These are phyloP conservation scores for Portevinia maculata DNA, from an alignment of 2,888 invertebrate genomes.

Conservation along the genomic window DNA sequence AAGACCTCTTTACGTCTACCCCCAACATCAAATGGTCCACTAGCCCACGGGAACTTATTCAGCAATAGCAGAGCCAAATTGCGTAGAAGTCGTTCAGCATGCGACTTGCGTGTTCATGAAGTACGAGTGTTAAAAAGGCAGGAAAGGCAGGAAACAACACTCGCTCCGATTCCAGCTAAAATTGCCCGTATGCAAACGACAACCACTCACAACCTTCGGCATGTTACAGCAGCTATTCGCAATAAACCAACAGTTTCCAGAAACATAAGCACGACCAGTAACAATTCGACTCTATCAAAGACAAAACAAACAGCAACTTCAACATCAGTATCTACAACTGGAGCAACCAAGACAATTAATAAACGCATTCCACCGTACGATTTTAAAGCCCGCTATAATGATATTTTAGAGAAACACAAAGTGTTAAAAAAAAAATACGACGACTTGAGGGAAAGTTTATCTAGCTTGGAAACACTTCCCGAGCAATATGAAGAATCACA, in stretches of 20 bases:
- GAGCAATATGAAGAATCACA: constrained; percentile 84
- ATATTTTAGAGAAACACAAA: constrained; percentile 86
- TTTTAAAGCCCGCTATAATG: constrained; percentile 86
- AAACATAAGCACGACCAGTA: constrained; percentile 34
- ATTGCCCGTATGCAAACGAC: constrained; percentile 75
- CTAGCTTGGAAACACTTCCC: constrained; percentile 84
- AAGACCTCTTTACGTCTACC: constrained; percentile 30
- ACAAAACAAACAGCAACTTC: constrained; percentile 45
- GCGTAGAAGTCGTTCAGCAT: constrained; percentile 80
- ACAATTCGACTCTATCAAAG: constrained; percentile 38
- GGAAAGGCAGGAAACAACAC: constrained; percentile 78
- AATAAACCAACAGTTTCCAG: constrained; percentile 18
- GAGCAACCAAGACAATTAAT: constrained; percentile 79
- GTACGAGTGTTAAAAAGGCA: constrained; percentile 77
- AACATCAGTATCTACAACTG: constrained; percentile 74
- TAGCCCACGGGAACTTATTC: constrained; percentile 60
- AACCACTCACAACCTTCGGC: neutral
- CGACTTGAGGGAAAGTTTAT: constrained; percentile 83
- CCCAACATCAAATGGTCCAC: constrained; percentile 4
- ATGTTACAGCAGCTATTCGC: constrained; percentile 5
- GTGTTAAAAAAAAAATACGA: constrained; percentile 84
- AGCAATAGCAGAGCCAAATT: constrained; percentile 75
- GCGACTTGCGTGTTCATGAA: constrained; percentile 77
- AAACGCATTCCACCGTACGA: constrained; percentile 87
- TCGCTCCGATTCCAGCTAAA: constrained; percentile 79